A percentile compares a stretch with the other conserved stretches of the same genome.
Evolutionary conservation across 2,888 invertebrate genomes (phyloP).

Genomic region (Limnephilus auricula): DNA sequence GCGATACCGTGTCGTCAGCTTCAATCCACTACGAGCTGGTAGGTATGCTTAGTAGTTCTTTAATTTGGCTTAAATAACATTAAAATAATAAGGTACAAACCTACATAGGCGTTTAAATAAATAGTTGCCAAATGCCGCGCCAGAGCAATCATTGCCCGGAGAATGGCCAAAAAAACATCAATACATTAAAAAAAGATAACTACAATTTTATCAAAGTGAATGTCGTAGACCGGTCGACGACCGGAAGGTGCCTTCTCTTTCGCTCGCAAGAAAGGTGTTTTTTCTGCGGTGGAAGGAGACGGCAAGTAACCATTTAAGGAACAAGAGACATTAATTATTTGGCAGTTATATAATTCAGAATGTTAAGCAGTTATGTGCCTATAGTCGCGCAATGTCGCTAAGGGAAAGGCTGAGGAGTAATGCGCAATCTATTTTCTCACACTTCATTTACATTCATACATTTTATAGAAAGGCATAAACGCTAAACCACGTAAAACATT

Average conservation of each 20-base stretch:
- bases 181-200: constrained; percentile 29
- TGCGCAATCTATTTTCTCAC: not conserved
- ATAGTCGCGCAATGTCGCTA: not conserved
- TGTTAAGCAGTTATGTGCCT: not conserved
- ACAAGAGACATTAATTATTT: constrained; percentile 2
- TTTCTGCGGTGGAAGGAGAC: not conserved
- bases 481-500: not conserved
- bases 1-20: too few species aligned
- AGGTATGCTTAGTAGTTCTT: too few species aligned
- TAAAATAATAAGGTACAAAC: not conserved
- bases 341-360: constrained; percentile 16
- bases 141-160: not conserved
- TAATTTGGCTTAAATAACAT: not conserved
- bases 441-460: not conserved
- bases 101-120: not conserved
- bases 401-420: not conserved
- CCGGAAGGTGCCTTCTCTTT: constrained; percentile 16
- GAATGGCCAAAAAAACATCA: constrained; percentile 15
- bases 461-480: not conserved
- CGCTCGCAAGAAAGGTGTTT: not conserved
- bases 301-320: not conserved
- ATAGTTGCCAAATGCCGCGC: not conserved
- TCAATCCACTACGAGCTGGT: too few species aligned
- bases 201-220: constrained; percentile 27
- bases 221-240: constrained; percentile 7